Evolutionary conservation across 2,797 vertebrate genomes (phyloP), one percentile per base, ranked within the genome.

Genomic region (Sardinella longiceps): DNA sequence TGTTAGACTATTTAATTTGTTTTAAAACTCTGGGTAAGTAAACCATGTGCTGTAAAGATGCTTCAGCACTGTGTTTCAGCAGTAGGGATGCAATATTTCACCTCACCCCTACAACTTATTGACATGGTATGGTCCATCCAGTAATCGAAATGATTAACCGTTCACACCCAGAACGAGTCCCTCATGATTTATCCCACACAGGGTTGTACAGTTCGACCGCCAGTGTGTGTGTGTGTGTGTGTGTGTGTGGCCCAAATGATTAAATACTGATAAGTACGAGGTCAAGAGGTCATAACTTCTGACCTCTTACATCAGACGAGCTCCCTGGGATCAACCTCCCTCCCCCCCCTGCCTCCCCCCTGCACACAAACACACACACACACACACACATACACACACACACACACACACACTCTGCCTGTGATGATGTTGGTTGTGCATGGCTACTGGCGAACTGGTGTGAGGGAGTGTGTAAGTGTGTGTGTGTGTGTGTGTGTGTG

Each of bases 1-100:
- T n/a, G n/a, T n/a, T n/a, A n/a, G n/a, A n/a, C n/a, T n/a, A n/a
- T n/a, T n/a, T n/a, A n/a, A n/a, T n/a, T n/a, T n/a, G n/a, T n/a
- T n/a, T n/a, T n/a, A n/a, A n/a, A n/a, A n/a, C n/a, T n/a, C n/a
- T n/a, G n/a, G n/a, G n/a, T n/a, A n/a, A n/a, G n/a, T n/a, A n/a
- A n/a, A n/a, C n/a, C n/a, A n/a, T n/a, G n/a, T 53, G n/a, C 56
- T 9, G 56, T 60, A 25, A 25, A 25, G 53, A 0, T 14, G 46
- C 1, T 48, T 6, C 46, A 7, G 46, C 7, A 48, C 12, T 11
- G 51, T 48, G 46, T 10, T 48, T 48, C 46, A 23, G 51, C 10
- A 25, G 25, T 25, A 60, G 23, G n/a, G n/a, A 10, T n/a, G 23
- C n/a, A 25, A n/a, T 28, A 85, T n/a, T 82, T 82, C 81, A 85